Conservation (phyloP, 2,113 vertebrate species). For the Aspidoscelis tigris region DNA sequence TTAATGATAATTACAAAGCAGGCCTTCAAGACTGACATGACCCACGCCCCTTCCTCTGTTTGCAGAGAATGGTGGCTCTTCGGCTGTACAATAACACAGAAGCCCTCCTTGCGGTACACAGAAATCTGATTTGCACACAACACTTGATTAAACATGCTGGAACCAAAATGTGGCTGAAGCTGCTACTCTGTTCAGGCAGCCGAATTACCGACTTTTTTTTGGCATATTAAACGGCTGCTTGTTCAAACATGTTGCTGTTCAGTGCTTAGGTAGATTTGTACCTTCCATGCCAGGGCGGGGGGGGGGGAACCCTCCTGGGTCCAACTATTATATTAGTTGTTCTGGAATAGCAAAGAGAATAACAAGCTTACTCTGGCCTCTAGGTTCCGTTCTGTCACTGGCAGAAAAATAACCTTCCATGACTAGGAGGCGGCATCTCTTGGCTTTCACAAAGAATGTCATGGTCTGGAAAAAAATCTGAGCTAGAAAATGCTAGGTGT, state of each 20-base stretch:
- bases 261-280: conserved; percentile 45
- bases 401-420: too few relatives aligned
- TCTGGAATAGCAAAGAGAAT: not conserved
- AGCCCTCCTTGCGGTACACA: conserved; percentile 25
- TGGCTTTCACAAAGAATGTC: not conserved
- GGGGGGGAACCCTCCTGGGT: not conserved
- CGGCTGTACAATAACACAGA: conserved; percentile 6
- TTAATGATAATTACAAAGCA: not conserved
- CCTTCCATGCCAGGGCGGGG: too few relatives aligned
- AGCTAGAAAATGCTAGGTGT: not conserved
- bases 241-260: conserved; percentile 20
- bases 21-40: not conserved
- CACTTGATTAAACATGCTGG: conserved; percentile 32
- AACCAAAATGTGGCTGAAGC: conserved; percentile 42
- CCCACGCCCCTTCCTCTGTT: not conserved
- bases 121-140: conserved; percentile 38
- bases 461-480: not conserved
- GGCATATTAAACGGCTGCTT: conserved; percentile 44
- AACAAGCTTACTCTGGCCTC: not conserved
- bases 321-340: not conserved
- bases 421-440: not conserved
- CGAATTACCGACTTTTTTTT: conserved; percentile 38
- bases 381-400: too few relatives aligned
- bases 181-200: conserved; percentile 45
- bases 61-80: conserved; percentile 1